Base-by-base conservation (phyloP, 2,888 invertebrate genomes). In the Melipona beecheii region DNA sequence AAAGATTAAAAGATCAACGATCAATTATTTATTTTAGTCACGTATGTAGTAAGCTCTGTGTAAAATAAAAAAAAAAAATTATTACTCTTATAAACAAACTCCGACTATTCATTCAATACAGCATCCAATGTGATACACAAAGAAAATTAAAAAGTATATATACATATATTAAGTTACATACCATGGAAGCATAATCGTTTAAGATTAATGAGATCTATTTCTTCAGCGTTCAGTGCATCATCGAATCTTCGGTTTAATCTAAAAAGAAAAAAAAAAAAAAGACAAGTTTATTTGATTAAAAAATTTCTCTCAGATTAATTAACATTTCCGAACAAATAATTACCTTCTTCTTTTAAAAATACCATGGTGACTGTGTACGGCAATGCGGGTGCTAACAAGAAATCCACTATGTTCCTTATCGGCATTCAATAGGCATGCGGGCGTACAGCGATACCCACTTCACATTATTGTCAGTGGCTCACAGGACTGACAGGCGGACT, bases 241-340 rank as follows among this genome's bases (percentile, higher is more conserved):
- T 98, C 97, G 93, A 98, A 98, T n/a, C n/a, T 91, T 97, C 97
- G n/a, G 95, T 97, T 97, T 87, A 98, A 96, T 93, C 98, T 98
- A 94, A 43, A 96, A 96, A 73, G 84, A 74, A 56, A 54, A 43
- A n/a, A n/a, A n/a, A 19, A 60, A 11, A 58, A 58, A 15, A 15
- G 2, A 15, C n/a, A 58, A 58, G 5, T n/a, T 36, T 64, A 50
- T 24, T 43, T 65, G 36, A 69, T 0, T 62, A n/a, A 69, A 81
- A 54, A 52, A n/a, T n/a, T n/a, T 58, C 13, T 19, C 2, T 0
- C n/a, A 15, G 43, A 19, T 0, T 17, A 56, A n/a, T 13, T 64
- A 52, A 58, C 21, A 9, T 17, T 2, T 13, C 6, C 2, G 19
- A 15, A 43, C 11, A 27, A 17, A 52, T 19, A 15, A 31, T 81